These are phyloP conservation scores for Andrena fulva DNA, from an alignment of 2,888 invertebrate genomes.

Conservation along the genomic window DNA sequence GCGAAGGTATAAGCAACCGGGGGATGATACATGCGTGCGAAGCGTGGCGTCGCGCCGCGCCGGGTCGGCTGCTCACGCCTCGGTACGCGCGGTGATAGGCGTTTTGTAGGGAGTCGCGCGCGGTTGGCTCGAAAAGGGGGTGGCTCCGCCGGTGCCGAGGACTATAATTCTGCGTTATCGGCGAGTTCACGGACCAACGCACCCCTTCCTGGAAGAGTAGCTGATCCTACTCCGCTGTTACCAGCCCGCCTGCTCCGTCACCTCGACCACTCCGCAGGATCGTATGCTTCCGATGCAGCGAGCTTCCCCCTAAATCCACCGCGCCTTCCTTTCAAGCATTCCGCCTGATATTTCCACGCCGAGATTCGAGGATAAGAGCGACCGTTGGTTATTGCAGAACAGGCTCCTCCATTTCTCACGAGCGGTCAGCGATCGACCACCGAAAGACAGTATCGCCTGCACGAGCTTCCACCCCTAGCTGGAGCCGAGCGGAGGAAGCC, in stretches of 20 bases:
- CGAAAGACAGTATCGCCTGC: constrained; percentile 1
- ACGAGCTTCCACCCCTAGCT: neutral
- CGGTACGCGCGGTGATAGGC: constrained; percentile 61
- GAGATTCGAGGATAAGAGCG: neutral
- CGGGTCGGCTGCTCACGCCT: constrained; percentile 46
- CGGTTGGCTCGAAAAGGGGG: constrained; percentile 61
- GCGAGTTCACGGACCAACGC: constrained; percentile 83
- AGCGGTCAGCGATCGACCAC: neutral
- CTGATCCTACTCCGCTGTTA: constrained; percentile 45
- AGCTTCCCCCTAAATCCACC: neutral
- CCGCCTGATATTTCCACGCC: neutral
- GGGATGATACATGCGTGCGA: constrained; percentile 56
- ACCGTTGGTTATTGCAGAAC: neutral
- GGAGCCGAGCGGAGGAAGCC: constrained; percentile 19
- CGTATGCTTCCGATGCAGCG: neutral
- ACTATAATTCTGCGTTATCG: constrained; percentile 83
- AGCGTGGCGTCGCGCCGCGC: constrained; percentile 5
- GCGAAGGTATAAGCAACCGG: neutral
- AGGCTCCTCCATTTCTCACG: neutral
- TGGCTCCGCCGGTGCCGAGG: constrained; percentile 63
- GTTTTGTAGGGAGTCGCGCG: constrained; percentile 52
- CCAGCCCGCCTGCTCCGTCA: constrained; percentile 26
- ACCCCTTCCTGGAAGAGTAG: constrained; percentile 70
- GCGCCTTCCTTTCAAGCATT: neutral
- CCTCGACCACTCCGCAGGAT: constrained; percentile 23